Conservation (phyloP, 2,113 vertebrate species). For the cattle (Bos taurus) region ARS-UCD2.0 NC_037336.1:61955001-61955500, state of each 20-base stretch:
- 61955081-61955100: background rate
- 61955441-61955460: slow-evolving; percentile 15
- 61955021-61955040: slow-evolving; percentile 2
- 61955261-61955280: background rate
- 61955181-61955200: background rate
- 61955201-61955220: background rate
- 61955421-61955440: background rate
- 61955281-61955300: background rate
- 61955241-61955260: background rate
- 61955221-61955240: background rate
- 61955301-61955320: background rate
- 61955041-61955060: slow-evolving; percentile 6
- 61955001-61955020: slow-evolving; percentile 1
- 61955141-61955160: slow-evolving; percentile 13
- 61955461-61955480: background rate
- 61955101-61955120: background rate
- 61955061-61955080: background rate
- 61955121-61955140: background rate
- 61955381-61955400: background rate
- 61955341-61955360: background rate
- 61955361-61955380: background rate
- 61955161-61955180: background rate
- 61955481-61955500: slow-evolving; percentile 6
- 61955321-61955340: background rate
- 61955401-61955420: slow-evolving; percentile 5